Base-by-base conservation (phyloP, 2,113 vertebrate species). In the Scomber colias region DNA sequence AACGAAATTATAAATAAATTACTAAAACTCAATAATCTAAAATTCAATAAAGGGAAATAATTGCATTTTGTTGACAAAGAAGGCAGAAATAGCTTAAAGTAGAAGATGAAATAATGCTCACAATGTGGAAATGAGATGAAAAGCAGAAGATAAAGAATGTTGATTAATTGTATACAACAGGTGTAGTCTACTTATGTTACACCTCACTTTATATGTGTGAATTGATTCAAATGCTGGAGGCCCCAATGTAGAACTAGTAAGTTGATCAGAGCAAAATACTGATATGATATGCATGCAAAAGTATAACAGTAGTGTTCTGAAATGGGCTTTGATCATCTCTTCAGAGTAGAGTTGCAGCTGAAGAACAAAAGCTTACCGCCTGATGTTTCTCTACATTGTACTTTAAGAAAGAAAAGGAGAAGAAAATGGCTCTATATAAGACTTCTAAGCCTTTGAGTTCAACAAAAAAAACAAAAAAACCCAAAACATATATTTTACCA, bases 31-130 rank as follows among this genome's bases (percentile, higher is more conserved):
- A 19, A 65, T 64, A 30, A 56, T 59, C 62, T 70, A 8, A 35
- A 59, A 65, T 75, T 31, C 69, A 50, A n/a, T 69, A 7, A 40
- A 27, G 24, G 2, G 24, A 27, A 27, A 27, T 27, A 27, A 27
- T 27, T 27, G 24, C 24, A 27, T 27, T 63, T 31, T 74, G 57
- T 83, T 61, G 51, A 79, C 75, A 50, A 19, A 21, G 15, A 40
- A 71, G 54, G 54, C 48, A 60, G 66, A 70, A 19, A 31, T 3
- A 48, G 53, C 8, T 40, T 40, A 40, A 40, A 16, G 31, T 14
- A 31, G 35, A 48, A 54, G 51, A 6, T 24, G 78, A 69, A 77
- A 84, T 78, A 67, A 67, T 59, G 54, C 46, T 77, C 40, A 45
- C 40, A 75, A 70, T 73, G 9, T 48, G 35, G 55, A 68, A 69